These are phyloP conservation scores for Orchesella cincta DNA, from an alignment of 1,140 invertebrate genomes.

Conservation along the genomic window DNA sequence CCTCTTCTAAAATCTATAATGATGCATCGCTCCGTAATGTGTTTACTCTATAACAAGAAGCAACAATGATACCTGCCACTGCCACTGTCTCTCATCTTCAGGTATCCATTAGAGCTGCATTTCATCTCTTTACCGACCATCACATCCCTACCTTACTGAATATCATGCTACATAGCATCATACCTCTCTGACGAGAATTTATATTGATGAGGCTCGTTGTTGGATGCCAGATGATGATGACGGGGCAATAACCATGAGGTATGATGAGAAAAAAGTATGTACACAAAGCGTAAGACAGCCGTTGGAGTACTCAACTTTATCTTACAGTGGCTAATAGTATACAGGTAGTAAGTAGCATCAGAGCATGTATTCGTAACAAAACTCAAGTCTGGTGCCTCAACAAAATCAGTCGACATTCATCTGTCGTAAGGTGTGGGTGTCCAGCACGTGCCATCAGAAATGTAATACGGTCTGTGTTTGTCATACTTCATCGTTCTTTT, in stretches of 20 bases:
- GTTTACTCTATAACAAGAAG: no score
- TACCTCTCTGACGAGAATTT: no score
- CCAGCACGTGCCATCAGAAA: slow-evolving; percentile 36
- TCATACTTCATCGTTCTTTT: no score
- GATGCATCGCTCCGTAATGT: no score
- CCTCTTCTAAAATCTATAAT: no score
- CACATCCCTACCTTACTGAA: no score
- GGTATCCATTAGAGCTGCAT: no score
- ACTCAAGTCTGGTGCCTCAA: background rate
- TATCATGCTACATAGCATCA: no score
- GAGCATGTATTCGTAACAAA: background rate
- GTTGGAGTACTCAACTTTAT: background rate
- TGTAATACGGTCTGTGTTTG: background rate
- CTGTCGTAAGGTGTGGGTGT: slow-evolving; percentile 36
- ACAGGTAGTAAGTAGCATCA: background rate
- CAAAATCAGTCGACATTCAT: slow-evolving; percentile 35
- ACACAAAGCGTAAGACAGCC: background rate
- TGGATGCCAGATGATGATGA: background rate
- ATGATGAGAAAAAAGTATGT: background rate
- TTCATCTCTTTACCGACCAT: no score
- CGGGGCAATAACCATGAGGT: slow-evolving; percentile 15
- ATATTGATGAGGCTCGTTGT: no score
- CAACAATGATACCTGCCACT: no score
- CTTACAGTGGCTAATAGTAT: background rate
- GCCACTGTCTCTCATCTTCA: no score